Evolutionary conservation across 2,797 vertebrate species (phyloP), one percentile per base, ranked within the genome.

Genomic region (Natrix natrix): DNA sequence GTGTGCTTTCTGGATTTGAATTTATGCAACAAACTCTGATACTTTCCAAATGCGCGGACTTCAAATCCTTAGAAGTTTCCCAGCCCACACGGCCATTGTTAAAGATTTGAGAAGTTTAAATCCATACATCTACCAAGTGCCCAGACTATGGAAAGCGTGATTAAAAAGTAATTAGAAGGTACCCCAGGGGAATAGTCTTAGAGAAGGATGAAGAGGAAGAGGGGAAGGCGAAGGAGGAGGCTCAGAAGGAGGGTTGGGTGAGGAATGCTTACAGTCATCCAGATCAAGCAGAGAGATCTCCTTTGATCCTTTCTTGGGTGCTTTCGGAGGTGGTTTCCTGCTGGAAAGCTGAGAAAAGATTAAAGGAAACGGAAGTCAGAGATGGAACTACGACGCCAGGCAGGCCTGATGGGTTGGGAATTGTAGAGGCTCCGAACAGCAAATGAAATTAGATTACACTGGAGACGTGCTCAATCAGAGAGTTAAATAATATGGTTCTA

Each of bases 281-380:
- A 99, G 98, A 95, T 99, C 99, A 0, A 99, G 98, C 90, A 99
- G 97, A 91, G 99, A 99, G 97, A 99, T 98, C 97, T 99, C 99
- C 95, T 98, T 98, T 98, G 95, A 95, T 52, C 98, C 95, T 94
- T 98, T 98, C 95, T 98, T 98, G 83, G 96, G 93, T 0, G 97
- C 96, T 94, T 98, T 99, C 3, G 97, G 87, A 3, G 96, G 89
- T 61, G 97, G 97, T 96, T 98, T 99, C 86, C 98, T 96, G 87
- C 97, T 97, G 61, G 97, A 94, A 5, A 95, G 95, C 99, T 99
- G 95, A 57, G 10, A 91, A 74, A 88, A 48, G 37, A 89, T 37
- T 2, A 37, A 90, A 57, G 86, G 17, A 32, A 94, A 74, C 43
- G 4, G 5, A 20, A 16, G 24, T 22, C 2, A 24, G 20, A 24